Evolutionary conservation across 1,140 invertebrate genomes (phyloP).

Genomic region (Semibalanus balanoides): DNA sequence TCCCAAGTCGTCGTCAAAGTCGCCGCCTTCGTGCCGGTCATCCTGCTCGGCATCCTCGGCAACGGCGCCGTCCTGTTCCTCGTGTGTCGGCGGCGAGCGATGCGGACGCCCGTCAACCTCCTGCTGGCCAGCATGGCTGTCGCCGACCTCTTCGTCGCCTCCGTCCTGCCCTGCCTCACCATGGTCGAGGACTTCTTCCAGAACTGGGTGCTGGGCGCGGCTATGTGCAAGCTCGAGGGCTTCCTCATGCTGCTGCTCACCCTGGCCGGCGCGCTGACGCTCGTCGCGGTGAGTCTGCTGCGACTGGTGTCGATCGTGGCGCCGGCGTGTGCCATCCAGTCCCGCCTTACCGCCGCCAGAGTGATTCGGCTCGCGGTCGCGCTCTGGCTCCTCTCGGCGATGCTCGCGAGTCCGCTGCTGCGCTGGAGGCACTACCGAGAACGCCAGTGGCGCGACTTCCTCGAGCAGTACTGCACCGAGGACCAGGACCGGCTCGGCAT

Average conservation of each 20-base stretch:
- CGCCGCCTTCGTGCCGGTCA: background rate
- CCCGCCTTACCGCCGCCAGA: background rate
- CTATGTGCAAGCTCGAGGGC: constrained; percentile 37
- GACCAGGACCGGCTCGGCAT: background rate
- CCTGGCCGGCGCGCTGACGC: background rate
- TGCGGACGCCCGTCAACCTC: background rate
- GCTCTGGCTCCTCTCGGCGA: background rate
- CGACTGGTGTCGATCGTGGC: background rate
- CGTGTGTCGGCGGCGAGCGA: background rate
- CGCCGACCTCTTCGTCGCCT: constrained; percentile 21
- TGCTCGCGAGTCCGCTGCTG: background rate
- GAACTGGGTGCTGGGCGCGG: constrained; percentile 50
- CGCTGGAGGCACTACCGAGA: background rate
- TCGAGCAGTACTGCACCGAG: background rate
- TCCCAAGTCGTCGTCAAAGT: constrained; percentile 39
- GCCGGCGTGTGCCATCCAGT: no score
- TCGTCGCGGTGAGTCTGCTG: background rate
- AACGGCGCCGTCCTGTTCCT: background rate
- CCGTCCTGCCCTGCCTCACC: constrained; percentile 40
- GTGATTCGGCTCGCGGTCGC: background rate
- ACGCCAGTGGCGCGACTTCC: background rate
- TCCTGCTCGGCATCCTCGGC: background rate
- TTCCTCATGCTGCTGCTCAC: background rate
- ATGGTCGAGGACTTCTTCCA: constrained; percentile 53
- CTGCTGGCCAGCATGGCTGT: background rate